Base-by-base conservation (phyloP, 2,113 vertebrate genomes). In the Crypturellus undulatus region DNA sequence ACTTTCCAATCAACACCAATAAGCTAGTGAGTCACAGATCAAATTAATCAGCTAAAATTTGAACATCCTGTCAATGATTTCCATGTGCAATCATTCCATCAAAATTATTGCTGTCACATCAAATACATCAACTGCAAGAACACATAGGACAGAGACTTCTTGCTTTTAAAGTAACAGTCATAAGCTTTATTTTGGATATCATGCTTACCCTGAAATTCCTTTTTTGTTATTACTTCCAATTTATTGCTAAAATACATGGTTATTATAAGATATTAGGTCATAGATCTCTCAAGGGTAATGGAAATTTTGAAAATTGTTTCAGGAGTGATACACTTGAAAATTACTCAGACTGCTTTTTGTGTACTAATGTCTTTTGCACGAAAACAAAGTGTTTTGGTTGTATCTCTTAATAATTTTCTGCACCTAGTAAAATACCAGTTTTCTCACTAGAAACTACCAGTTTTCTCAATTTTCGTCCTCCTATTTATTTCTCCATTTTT, bases 171-270 rank as follows among this genome's bases (percentile, higher is more conserved):
- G 18, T 40, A 71, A 92, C 5, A 16, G 47, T 56, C 92, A 89
- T 18, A 20, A 9, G 69, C 45, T 91, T 93, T 84, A 92, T 92
- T 83, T 65, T n/a, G 38, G 85, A 15, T 90, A 87, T 90, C 80
- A 91, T 30, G 94, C 71, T 94, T 93, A n/a, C 40, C 42, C 30
- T 87, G 52, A 96, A 95, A 91, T 86, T 63, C 3, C 95, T 91
- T 93, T 78, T n/a, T 93, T 56, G 22, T 49, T 10, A 89, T 96
- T 40, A 89, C 15, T 54, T 85, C 58, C 67, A 93, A 89, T 96
- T 92, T 93, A 65, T 84, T 91, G 30, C 13, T 81, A 81, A 92
- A 84, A 51, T 62, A 52, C 58, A 69, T 73, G 88, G 60, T 71
- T n/a, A 88, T 95, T 93, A 90, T 70, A 82, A 58, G 36, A 32